Percentiles rank a stretch among this genome's conserved stretches.
Evolutionary conservation across 2,113 vertebrate species (phyloP).

Genomic region (Apteryx mantelli): DNA sequence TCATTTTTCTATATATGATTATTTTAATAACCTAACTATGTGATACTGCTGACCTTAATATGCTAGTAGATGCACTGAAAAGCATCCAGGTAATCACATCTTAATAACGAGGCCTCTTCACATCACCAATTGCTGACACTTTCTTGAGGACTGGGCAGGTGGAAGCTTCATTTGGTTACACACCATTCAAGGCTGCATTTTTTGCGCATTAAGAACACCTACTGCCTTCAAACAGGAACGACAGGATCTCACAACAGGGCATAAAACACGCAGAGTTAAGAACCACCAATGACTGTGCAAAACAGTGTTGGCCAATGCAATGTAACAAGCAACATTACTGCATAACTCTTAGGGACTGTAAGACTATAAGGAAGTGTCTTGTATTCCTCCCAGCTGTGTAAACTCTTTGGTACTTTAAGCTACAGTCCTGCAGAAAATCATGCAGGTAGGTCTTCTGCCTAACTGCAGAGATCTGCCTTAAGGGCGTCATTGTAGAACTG

Average conservation of each 20-base stretch:
- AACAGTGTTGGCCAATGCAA: neutral
- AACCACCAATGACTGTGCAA: neutral
- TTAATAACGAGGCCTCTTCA: neutral
- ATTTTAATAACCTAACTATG: neutral
- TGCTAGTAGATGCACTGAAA: neutral
- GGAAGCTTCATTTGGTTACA: neutral
- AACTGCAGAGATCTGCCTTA: neutral
- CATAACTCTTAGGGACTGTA: neutral
- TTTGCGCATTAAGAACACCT: neutral
- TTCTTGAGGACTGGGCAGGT: neutral
- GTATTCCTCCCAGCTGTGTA: neutral
- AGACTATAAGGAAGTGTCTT: neutral
- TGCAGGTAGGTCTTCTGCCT: neutral
- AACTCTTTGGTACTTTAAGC: neutral
- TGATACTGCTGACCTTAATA: neutral
- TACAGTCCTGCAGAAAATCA: neutral
- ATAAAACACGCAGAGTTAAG: neutral
- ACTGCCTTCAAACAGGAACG: neutral
- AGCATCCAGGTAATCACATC: neutral
- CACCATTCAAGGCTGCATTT: neutral
- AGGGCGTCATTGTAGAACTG: neutral
- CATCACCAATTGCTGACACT: neutral
- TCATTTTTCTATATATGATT: neutral
- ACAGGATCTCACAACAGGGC: neutral
- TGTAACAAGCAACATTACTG: neutral